Base-by-base conservation (phyloP, 2,888 invertebrate species). In the Dascillus cervinus region DNA sequence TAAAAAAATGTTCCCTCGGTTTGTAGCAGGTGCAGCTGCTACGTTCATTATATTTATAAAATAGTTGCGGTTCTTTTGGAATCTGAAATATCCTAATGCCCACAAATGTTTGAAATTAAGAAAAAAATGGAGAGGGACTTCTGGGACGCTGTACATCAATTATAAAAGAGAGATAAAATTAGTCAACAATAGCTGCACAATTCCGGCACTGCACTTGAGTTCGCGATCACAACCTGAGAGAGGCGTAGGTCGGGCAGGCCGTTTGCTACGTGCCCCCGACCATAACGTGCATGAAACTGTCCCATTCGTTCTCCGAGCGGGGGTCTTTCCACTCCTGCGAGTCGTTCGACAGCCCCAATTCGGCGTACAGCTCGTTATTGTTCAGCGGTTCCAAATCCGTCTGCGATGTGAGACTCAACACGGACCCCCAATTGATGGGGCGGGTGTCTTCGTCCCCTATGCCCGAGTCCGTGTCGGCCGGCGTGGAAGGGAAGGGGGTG, bases 351-450 rank as follows among this genome's bases (percentile, higher is more conserved):
- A 52, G 65, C 60, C 79, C 81, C 49, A 84, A 67, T 67, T 86
- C 85, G 63, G 62, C 62, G 63, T 80, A 81, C 48, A 85, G 69
- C 69, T 87, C 85, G 66, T 84, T 85, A 67, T 83, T 81, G 58
- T 80, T 81, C 25, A 81, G 64, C 44, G 86, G 85, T 66, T 88
- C 88, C 34, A 88, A 71, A 59, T 87, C 87, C 39, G 86, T 86
- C 58, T 88, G 86, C 46, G 85, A 85, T 49, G 86, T 84, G 26
- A 90, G 73, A 59, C 85, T 87, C 44, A 90, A 73, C 53, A 90
- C 89, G 28, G 88, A 88, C 61, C 89, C 86, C 90, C 90, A 90
- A 68, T 89, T 89, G 65, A 90, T 89, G 52, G 84, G 78, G 49
- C 85, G 77, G 56, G 77, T 79, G 56, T 74, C 71, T 49, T 82